Conservation (phyloP, 1,140 invertebrate genomes). For the Hydropsyche tenuis region DNA sequence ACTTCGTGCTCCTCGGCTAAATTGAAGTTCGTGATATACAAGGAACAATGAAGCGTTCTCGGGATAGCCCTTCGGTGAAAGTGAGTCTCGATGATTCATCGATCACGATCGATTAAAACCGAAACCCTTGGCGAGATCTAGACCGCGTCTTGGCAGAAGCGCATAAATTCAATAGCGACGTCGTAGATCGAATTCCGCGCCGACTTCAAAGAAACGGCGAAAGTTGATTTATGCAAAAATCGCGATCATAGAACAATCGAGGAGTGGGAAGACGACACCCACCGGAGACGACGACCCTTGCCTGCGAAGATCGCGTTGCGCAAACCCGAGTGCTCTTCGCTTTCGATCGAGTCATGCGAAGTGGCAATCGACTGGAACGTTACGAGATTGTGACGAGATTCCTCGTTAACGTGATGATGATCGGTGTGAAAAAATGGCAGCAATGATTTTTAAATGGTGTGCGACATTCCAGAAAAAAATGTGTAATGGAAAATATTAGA, state of each 20-base stretch:
- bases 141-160: not conserved
- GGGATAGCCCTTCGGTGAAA: not conserved
- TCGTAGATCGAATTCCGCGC: conserved; percentile 1
- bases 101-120: conserved; percentile 15
- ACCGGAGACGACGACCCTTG: not conserved
- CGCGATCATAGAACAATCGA: not conserved
- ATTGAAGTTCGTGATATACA: no score
- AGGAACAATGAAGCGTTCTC: no score
- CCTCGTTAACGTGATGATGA: not conserved
- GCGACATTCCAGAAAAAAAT: no score
- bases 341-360: not conserved
- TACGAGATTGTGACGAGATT: not conserved
- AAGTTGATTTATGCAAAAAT: not conserved
- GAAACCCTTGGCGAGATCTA: conserved; percentile 3
- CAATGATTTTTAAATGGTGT: no score
- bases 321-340: not conserved
- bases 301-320: not conserved
- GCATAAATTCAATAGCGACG: no score
- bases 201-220: no score
- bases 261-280: not conserved
- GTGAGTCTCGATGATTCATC: conserved; percentile 7
- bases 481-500: no score
- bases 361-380: not conserved
- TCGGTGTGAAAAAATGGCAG: no score
- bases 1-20: no score